Conservation (phyloP, 2,888 invertebrate genomes). For the Drosophila eohydei region DNA sequence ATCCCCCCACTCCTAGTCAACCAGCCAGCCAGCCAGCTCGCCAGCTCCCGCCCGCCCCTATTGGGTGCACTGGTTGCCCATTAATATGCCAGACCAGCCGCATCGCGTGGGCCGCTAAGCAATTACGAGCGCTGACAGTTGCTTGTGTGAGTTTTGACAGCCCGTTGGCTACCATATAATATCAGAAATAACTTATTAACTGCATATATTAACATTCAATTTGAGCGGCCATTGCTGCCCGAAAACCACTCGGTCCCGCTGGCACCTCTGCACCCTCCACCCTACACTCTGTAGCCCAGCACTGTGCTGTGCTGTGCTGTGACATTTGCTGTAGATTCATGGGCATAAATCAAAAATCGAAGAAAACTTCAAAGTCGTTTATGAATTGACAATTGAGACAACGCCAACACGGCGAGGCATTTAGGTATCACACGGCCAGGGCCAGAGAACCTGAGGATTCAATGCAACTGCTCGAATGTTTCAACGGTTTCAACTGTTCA, state of each 20-base stretch:
- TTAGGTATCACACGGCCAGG: constrained; percentile 48
- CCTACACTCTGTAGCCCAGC: not conserved
- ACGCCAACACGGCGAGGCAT: constrained; percentile 55
- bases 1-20: not conserved
- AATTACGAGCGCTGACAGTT: constrained; percentile 82
- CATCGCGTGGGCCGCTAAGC: constrained; percentile 78
- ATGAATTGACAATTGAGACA: constrained; percentile 78
- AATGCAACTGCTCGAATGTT: constrained; percentile 28
- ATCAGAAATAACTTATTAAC: constrained; percentile 82
- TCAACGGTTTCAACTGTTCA: constrained; percentile 23
- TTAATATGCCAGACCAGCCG: constrained; percentile 82
- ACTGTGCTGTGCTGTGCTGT: constrained; percentile 18
- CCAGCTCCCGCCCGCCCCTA: not conserved
- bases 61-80: constrained; percentile 39
- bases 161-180: constrained; percentile 82
- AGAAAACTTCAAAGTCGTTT: constrained; percentile 70
- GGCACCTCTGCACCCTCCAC: not conserved
- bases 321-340: constrained; percentile 82
- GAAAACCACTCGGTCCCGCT: not conserved
- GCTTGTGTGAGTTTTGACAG: constrained; percentile 82
- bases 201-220: constrained; percentile 83
- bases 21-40: not conserved
- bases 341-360: constrained; percentile 83
- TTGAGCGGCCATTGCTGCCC: constrained; percentile 76
- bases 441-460: constrained; percentile 36